Conservation (phyloP, 2,888 invertebrate genomes). For the Amblyteles armatorius region DNA sequence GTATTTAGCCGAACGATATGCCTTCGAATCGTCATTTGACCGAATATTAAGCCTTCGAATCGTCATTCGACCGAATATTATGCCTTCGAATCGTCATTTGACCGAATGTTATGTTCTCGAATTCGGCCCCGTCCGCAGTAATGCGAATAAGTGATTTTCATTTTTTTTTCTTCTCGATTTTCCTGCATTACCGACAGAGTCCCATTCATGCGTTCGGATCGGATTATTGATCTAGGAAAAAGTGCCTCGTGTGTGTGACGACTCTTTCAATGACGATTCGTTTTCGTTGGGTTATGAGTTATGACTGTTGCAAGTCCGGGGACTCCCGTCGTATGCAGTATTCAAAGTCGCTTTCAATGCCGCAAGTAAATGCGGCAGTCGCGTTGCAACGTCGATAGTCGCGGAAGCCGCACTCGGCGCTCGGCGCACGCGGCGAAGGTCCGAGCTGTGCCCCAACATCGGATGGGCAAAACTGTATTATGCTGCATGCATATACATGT, state of each 20-base stretch:
- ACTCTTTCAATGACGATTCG: constrained; percentile 25
- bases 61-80: too few species aligned
- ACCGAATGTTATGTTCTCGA: too few species aligned
- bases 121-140: too few species aligned
- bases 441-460: neutral
- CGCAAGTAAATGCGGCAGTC: constrained; percentile 56
- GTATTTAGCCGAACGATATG: too few species aligned
- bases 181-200: neutral
- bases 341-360: constrained; percentile 63
- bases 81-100: too few species aligned
- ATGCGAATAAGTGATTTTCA: neutral
- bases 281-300: constrained; percentile 43
- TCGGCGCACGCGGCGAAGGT: constrained; percentile 48
- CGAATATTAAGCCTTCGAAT: too few species aligned
- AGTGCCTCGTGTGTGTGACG: neutral
- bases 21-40: too few species aligned
- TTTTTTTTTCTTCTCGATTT: neutral
- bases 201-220: neutral
- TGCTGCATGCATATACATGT: neutral
- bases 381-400: constrained; percentile 59
- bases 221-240: neutral
- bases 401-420: constrained; percentile 49
- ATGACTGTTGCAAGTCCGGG: neutral
- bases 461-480: constrained; percentile 6
- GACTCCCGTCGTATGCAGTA: constrained; percentile 9